Percentiles rank a stretch among this genome's conserved stretches.
Evolutionary conservation across 64 coral and sea anemone genomes (phyloP).

Genomic region (Anthopleura sola): DNA sequence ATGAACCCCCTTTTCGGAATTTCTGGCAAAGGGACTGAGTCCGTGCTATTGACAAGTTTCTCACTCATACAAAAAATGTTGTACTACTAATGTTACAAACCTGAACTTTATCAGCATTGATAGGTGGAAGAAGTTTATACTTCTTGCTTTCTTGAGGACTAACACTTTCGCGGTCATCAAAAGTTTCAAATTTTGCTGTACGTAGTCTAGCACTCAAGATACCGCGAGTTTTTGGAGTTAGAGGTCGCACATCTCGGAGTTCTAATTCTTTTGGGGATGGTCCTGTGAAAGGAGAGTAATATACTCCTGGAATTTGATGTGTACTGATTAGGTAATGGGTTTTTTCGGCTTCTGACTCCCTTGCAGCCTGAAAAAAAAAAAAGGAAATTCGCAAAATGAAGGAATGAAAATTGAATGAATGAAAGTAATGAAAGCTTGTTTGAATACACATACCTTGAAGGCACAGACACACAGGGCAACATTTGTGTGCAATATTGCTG

Average conservation of each 20-base stretch:
- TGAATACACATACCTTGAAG: too few relatives aligned
- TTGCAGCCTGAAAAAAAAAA: constrained; percentile 56
- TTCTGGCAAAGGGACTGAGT: too few relatives aligned
- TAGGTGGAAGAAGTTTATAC: constrained; percentile 69
- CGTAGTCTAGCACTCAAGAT: constrained; percentile 24
- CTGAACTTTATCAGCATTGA: constrained; percentile 22
- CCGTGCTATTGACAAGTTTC: background rate
- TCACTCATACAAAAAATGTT: background rate
- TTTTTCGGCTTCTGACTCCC: constrained; percentile 58
- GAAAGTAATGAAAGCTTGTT: too few relatives aligned
- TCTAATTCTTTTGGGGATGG: constrained; percentile 68
- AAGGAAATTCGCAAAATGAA: background rate
- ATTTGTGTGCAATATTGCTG: too few relatives aligned
- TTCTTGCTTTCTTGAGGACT: constrained; percentile 30
- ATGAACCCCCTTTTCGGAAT: too few relatives aligned
- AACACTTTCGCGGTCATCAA: background rate
- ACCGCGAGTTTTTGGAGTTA: constrained; percentile 36
- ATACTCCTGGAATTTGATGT: constrained; percentile 90
- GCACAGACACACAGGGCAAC: too few relatives aligned
- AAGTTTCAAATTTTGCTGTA: constrained; percentile 32
- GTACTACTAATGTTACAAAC: background rate
- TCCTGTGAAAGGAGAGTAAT: constrained; percentile 73
- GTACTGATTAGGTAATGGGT: constrained; percentile 94
- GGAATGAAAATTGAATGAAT: too few relatives aligned
- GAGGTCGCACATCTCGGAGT: constrained; percentile 45